phyloP scores from a whole-genome alignment of 1,140 invertebrate species.

The Anastrepha ludens region DNA sequence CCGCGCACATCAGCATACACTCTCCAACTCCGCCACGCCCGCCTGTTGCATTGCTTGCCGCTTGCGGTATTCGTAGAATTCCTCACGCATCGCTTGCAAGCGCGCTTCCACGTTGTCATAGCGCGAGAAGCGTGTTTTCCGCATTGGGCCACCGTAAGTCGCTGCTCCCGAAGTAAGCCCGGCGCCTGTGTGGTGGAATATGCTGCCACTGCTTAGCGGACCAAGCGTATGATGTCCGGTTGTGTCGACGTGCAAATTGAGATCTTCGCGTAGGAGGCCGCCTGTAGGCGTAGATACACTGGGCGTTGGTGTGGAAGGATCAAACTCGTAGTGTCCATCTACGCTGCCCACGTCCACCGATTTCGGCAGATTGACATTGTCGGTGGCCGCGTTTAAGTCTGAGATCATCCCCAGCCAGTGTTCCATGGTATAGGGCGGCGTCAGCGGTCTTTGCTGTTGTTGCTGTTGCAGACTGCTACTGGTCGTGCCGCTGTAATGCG shows the following conservation, averaged over 20 bases:
- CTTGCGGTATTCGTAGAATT: slow-evolving; percentile 94
- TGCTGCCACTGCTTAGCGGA: slow-evolving; percentile 68
- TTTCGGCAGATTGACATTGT: slow-evolving; percentile 75
- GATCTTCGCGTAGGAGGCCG: slow-evolving; percentile 75
- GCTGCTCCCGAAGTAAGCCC: slow-evolving; percentile 64
- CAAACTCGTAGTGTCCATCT: slow-evolving; percentile 96
- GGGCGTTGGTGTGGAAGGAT: slow-evolving; percentile 84
- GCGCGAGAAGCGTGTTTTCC: slow-evolving; percentile 70
- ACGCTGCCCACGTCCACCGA: slow-evolving; percentile 88
- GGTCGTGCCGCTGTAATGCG: not conserved
- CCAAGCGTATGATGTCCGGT: slow-evolving; percentile 63
- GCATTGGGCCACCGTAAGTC: slow-evolving; percentile 61
- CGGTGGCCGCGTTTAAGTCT: slow-evolving; percentile 75
- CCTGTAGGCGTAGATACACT: slow-evolving; percentile 79
- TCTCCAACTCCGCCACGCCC: slow-evolving; percentile 83
- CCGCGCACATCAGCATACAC: slow-evolving; percentile 78
- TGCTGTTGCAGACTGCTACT: slow-evolving; percentile 31
- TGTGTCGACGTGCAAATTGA: slow-evolving; percentile 71
- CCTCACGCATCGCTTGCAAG: slow-evolving; percentile 95
- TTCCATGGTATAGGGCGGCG: slow-evolving; percentile 78
- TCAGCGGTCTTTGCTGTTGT: slow-evolving; percentile 71
- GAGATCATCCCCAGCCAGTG: slow-evolving; percentile 79
- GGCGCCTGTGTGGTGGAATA: slow-evolving; percentile 73
- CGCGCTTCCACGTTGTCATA: slow-evolving; percentile 91
- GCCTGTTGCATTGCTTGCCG: slow-evolving; percentile 82